phyloP scores from a whole-genome alignment of 2,888 invertebrate species.

The Tachina lurida region DNA sequence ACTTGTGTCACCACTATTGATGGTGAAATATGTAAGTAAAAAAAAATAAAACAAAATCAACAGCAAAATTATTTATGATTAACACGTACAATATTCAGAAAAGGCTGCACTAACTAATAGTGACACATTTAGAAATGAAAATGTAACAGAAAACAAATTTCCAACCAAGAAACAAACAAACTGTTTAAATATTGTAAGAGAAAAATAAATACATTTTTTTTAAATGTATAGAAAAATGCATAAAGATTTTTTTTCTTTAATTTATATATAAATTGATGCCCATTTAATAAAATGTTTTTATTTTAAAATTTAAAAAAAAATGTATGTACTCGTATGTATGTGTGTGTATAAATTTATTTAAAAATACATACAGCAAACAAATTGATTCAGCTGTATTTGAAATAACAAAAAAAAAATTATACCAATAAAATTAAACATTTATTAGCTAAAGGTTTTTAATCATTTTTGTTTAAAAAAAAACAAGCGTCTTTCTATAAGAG shows the following conservation, averaged over 20 bases:
- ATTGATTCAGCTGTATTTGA: slow-evolving; percentile 67
- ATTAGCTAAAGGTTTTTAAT: slow-evolving; percentile 9
- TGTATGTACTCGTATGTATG: slow-evolving; percentile 1
- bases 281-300: slow-evolving; percentile 30
- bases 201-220: slow-evolving; percentile 38
- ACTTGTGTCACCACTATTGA: slow-evolving; percentile 70
- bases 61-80: slow-evolving; percentile 62
- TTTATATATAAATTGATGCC: slow-evolving; percentile 42
- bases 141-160: slow-evolving; percentile 55
- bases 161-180: slow-evolving; percentile 54
- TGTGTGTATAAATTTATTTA: not conserved
- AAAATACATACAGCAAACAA: slow-evolving; percentile 36
- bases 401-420: slow-evolving; percentile 39
- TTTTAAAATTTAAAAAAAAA: slow-evolving; percentile 19
- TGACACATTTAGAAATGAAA: slow-evolving; percentile 58
- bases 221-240: slow-evolving; percentile 56
- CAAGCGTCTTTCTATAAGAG: slow-evolving; percentile 33
- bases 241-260: slow-evolving; percentile 56
- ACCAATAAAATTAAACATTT: slow-evolving; percentile 8
- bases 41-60: slow-evolving; percentile 29
- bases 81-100: slow-evolving; percentile 68
- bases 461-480: not conserved
- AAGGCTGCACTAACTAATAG: slow-evolving; percentile 61
- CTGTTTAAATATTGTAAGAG: slow-evolving; percentile 64
- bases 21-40: slow-evolving; percentile 31